These are phyloP conservation scores for Tarsius wallacei DNA, from an alignment of 2,797 vertebrate genomes.

Conservation along the genomic window DNA sequence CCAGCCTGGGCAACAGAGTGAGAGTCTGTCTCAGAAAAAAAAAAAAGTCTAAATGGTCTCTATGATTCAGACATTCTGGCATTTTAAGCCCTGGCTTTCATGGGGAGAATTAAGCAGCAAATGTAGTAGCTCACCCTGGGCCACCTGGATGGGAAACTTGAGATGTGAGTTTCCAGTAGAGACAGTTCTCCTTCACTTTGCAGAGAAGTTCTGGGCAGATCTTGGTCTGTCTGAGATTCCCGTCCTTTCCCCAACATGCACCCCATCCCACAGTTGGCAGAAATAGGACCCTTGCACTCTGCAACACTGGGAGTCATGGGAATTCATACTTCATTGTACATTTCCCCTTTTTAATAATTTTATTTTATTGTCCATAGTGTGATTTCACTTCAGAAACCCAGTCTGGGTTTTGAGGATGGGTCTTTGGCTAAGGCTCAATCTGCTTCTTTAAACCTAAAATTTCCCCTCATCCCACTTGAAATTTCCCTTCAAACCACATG, in stretches of 20 bases:
- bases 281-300: background rate
- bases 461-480: background rate
- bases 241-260: background rate
- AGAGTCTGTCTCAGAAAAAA: background rate
- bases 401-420: background rate
- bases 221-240: background rate
- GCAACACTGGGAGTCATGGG: too few species aligned
- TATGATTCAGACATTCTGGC: background rate
- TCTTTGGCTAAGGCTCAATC: background rate
- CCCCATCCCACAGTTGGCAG: background rate
- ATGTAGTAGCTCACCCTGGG: background rate
- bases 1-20: background rate
- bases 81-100: background rate
- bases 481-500: background rate
- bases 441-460: background rate
- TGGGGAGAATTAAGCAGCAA: background rate
- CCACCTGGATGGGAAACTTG: background rate
- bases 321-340: background rate
- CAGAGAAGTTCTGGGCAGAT: background rate
- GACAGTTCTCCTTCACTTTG: background rate
- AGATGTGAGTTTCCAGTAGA: background rate
- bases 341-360: background rate
- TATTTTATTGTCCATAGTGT: background rate
- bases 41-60: background rate
- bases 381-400: slow-evolving; percentile 22